phyloP scores from a whole-genome alignment of 2,797 vertebrate genomes.

The Sebastes iracundus region DNA sequence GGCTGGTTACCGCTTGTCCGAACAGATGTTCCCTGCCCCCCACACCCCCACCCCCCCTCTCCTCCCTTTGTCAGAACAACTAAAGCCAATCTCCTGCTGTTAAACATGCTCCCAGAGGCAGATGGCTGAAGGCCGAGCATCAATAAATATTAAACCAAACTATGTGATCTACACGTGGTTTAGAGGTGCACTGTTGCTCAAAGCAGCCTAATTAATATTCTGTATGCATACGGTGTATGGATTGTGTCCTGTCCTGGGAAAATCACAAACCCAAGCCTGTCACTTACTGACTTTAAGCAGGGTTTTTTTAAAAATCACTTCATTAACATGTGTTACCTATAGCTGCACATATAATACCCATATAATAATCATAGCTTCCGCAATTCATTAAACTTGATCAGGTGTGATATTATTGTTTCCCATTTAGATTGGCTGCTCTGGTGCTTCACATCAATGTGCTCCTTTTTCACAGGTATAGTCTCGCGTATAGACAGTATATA shows the following conservation, averaged over 20 bases:
- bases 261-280: too few relatives aligned
- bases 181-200: not conserved
- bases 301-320: fast-evolving
- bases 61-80: constrained; percentile 42
- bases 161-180: constrained; percentile 25
- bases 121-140: constrained; percentile 52
- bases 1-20: constrained; percentile 20
- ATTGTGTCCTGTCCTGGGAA: not conserved
- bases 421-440: not conserved
- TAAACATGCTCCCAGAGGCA: constrained; percentile 58
- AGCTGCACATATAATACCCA: not conserved
- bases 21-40: constrained; percentile 65
- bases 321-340: not conserved
- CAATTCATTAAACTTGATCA: not conserved
- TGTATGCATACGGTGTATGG: not conserved
- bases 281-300: too few relatives aligned
- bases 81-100: constrained; percentile 44
- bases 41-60: not conserved
- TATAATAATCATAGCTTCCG: not conserved
- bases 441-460: not conserved
- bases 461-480: not conserved
- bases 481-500: too few relatives aligned
- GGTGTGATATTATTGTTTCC: not conserved
- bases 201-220: not conserved
- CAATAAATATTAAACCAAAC: constrained; percentile 8